Evolutionary conservation across 2,888 invertebrate genomes (phyloP).

Genomic region (Glyphotaelius pellucidus): DNA sequence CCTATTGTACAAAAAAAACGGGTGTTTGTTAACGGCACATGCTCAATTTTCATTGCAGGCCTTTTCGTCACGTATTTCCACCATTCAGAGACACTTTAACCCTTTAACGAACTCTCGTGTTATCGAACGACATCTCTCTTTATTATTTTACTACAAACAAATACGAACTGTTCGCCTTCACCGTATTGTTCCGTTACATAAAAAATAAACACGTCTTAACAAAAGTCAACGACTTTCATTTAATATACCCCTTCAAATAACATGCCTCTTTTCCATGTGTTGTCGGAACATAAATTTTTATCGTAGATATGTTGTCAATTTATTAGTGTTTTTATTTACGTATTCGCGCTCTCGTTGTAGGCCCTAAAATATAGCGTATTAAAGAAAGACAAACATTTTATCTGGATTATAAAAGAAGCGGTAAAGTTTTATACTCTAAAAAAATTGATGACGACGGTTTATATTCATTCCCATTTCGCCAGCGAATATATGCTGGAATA

Average conservation of each 20-base stretch:
- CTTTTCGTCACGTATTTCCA: neutral
- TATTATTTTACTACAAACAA: neutral
- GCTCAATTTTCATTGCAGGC: neutral
- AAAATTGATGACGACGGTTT: neutral
- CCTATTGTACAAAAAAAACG: neutral
- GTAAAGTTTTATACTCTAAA: conserved; percentile 13
- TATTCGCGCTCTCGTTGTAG: neutral
- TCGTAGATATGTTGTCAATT: neutral
- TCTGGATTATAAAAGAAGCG: conserved; percentile 38
- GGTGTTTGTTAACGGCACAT: neutral
- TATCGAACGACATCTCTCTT: neutral
- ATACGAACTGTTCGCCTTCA: neutral
- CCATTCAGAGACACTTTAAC: neutral
- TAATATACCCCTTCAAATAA: neutral
- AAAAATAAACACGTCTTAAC: neutral
- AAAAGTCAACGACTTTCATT: neutral
- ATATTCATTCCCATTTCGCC: neutral
- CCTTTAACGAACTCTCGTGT: neutral
- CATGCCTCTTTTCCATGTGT: neutral
- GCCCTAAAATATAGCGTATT: conserved; percentile 29
- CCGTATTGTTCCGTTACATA: neutral
- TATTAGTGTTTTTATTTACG: conserved; percentile 12
- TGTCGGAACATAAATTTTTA: neutral
- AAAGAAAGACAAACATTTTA: conserved; percentile 38
- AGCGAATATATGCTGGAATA: neutral